Conservation (phyloP, 2,113 vertebrate species). For the Odocoileus virginianus region DNA sequence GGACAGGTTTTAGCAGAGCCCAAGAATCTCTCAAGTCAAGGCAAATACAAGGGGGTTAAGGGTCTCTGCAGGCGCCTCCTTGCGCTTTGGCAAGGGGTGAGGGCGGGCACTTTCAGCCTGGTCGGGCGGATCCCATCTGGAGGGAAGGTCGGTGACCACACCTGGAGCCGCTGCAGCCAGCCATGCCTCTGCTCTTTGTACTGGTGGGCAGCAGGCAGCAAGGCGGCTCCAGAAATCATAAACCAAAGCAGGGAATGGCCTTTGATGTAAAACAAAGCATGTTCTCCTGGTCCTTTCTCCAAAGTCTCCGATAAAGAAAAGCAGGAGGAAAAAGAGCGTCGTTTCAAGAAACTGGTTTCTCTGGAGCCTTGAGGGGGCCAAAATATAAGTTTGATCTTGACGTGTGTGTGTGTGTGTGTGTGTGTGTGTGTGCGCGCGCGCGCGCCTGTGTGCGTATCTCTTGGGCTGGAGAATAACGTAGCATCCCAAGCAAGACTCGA, state of each 20-base stretch:
- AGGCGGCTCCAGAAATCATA: background rate
- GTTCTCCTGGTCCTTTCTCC: background rate
- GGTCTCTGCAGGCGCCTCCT: background rate
- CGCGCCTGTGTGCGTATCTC: rapidly evolving
- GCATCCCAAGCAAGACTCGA: background rate
- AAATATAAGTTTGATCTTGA: background rate
- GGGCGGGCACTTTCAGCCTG: background rate
- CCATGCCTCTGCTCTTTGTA: background rate
- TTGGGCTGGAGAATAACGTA: rapidly evolving
- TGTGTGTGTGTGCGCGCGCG: rapidly evolving
- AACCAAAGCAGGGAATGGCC: background rate
- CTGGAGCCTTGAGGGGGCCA: background rate
- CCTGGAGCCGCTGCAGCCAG: background rate
- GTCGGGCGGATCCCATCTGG: background rate
- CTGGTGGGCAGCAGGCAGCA: background rate
- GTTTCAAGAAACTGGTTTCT: background rate
- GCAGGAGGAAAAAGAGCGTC: background rate
- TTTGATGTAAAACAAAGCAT: background rate
- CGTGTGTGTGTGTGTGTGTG: rapidly evolving
- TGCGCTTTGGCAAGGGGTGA: background rate
- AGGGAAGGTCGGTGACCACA: background rate
- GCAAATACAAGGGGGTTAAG: background rate
- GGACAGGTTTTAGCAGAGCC: background rate
- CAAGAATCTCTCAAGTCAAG: background rate
- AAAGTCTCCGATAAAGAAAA: background rate